Evolutionary conservation across 2,797 vertebrate genomes (phyloP), one percentile per base, ranked within the genome.

Genomic region (Protonibea diacanthus): DNA sequence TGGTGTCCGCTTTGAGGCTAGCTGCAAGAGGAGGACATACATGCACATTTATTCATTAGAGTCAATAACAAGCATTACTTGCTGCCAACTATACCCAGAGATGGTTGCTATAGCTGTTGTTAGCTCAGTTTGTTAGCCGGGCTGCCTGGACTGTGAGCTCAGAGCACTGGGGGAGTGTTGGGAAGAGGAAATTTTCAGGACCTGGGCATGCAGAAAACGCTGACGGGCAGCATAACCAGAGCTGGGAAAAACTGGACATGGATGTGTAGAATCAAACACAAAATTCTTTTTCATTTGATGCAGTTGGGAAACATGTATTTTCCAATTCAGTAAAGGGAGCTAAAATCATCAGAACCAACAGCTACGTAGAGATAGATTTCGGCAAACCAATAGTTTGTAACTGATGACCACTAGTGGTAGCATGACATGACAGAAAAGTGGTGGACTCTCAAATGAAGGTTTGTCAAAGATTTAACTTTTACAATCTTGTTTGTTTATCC

Each of bases 1-100:
- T 62, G 95, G 80, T 17, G 86, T 89, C 56, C 86, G 82, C 21
- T 64, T 45, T 20, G 94, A 86, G 1, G 87, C 69, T 2, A 87
- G 53, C 93, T 94, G 85, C 29, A 83, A 61, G 10, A 75, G 7
- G 21, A 66, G 12, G 21, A 58, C 1, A 76, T 1, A 79, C 0
- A 80, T 1, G 23, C 14, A n/a, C 12, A 12, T 63, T 73, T 40
- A 44, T 48, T 6, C 3, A n/a, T 53, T 14, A 61, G 8, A 38
- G 38, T n/a, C 23, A 55, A 1, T 13, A 51, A 60, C 13, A 52
- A 0, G 55, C 5, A 25, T 47, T 6, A 18, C 14, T 14, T 20
- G 33, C 2, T 38, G 33, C 7, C 33, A 38, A 38, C 33, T 38
- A 38, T 38, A 38, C 33, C 33, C 33, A 38, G 33, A 9, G 33